These are phyloP conservation scores for Conus betulinus DNA, from an alignment of 1,140 invertebrate genomes.

Conservation along the genomic window DNA sequence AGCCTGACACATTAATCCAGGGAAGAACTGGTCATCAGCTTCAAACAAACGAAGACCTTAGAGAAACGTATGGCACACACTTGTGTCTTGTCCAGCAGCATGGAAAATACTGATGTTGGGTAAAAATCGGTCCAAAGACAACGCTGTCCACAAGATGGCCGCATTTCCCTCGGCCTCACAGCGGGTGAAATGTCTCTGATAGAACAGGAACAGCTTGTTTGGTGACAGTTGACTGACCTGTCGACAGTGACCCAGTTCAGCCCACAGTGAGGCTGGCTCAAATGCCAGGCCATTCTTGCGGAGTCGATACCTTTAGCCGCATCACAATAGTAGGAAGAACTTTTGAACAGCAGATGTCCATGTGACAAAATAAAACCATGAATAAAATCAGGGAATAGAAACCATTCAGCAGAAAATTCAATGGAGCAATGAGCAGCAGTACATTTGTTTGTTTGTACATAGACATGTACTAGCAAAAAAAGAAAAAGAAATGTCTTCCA, in stretches of 20 bases:
- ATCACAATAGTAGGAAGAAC: background rate
- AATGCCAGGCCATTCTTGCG: background rate
- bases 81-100: background rate
- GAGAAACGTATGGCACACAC: background rate
- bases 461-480: background rate
- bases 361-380: background rate
- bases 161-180: background rate
- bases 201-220: too few relatives aligned
- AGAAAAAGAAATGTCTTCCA: background rate
- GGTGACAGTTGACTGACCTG: too few relatives aligned
- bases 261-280: background rate
- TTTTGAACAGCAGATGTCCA: background rate
- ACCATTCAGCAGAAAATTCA: background rate
- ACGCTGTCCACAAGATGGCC: too few relatives aligned
- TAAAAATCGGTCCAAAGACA: background rate
- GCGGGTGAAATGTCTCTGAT: too few relatives aligned
- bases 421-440: background rate
- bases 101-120: conserved; percentile 4
- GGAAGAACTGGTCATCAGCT: background rate
- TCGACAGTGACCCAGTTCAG: too few relatives aligned
- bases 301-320: background rate
- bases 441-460: background rate
- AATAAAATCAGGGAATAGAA: background rate
- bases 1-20: background rate
- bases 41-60: background rate